phyloP scores from a whole-genome alignment of 2,113 vertebrate species.

The Dasyurus viverrinus region DNA sequence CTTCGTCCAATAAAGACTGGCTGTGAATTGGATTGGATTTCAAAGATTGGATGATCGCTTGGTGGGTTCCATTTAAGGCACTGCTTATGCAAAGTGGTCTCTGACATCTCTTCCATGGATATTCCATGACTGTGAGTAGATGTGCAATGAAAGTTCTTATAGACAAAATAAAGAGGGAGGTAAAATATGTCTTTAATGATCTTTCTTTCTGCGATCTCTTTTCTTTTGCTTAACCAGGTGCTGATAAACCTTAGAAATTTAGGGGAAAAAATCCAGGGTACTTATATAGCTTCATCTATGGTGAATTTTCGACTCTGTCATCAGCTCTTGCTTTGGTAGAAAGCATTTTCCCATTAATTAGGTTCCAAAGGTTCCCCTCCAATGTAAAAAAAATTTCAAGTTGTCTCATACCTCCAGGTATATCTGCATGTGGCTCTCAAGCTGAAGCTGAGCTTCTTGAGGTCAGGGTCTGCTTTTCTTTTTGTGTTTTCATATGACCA shows the following conservation, averaged over 20 bases:
- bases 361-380: background rate
- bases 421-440: background rate
- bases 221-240: background rate
- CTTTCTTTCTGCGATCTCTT: background rate
- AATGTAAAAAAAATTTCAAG: background rate
- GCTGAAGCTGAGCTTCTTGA: background rate
- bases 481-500: background rate
- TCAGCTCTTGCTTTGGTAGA: background rate
- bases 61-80: background rate
- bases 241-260: background rate
- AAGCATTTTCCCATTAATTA: background rate
- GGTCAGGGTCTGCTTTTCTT: background rate
- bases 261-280: background rate
- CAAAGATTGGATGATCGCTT: background rate
- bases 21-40: background rate
- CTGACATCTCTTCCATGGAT: background rate
- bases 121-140: background rate
- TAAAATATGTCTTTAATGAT: background rate
- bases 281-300: background rate
- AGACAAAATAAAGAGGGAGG: background rate
- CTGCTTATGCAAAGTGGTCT: background rate
- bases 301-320: background rate
- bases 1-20: background rate
- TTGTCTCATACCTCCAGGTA: background rate
- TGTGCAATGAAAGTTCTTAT: background rate